These are phyloP conservation scores for Toxotes chatareus DNA, from an alignment of 2,113 vertebrate genomes.

Conservation along the genomic window DNA sequence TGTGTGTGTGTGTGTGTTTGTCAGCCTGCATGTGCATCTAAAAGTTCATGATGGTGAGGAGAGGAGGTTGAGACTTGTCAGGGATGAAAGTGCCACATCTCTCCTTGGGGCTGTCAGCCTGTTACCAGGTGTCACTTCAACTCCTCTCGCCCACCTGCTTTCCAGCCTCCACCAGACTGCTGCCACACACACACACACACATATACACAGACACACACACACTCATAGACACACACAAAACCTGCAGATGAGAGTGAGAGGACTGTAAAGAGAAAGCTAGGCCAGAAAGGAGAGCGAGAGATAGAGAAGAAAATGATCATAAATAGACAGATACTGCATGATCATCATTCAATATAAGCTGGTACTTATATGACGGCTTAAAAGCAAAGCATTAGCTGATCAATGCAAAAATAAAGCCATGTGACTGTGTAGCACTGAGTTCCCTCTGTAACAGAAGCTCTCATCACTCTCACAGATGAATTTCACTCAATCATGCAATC, in stretches of 20 bases:
- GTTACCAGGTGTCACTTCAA: constrained; percentile 71
- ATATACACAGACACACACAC: constrained; percentile 15
- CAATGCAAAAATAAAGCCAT: not conserved
- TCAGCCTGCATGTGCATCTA: constrained; percentile 9
- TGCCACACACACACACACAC: constrained; percentile 37
- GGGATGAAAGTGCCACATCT: constrained; percentile 65
- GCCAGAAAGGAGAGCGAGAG: constrained; percentile 3
- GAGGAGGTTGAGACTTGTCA: constrained; percentile 59
- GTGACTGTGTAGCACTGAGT: not conserved
- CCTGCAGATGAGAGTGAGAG: not conserved
- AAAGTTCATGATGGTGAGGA: constrained; percentile 44
- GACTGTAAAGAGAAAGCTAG: not conserved
- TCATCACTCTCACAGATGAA: not conserved
- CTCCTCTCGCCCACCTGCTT: constrained; percentile 73
- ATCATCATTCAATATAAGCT: not conserved
- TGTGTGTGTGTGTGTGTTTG: constrained; percentile 6
- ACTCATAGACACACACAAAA: constrained; percentile 35
- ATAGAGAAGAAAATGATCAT: not conserved
- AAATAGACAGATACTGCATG: not conserved
- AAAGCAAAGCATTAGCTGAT: not conserved
- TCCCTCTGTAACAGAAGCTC: not conserved
- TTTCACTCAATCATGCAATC: not conserved
- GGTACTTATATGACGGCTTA: not conserved
- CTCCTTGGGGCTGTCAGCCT: constrained; percentile 73
- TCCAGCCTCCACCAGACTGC: constrained; percentile 48